Evolutionary conservation across 2,797 vertebrate genomes (phyloP).

Genomic region (Knipowitschia caucasica): DNA sequence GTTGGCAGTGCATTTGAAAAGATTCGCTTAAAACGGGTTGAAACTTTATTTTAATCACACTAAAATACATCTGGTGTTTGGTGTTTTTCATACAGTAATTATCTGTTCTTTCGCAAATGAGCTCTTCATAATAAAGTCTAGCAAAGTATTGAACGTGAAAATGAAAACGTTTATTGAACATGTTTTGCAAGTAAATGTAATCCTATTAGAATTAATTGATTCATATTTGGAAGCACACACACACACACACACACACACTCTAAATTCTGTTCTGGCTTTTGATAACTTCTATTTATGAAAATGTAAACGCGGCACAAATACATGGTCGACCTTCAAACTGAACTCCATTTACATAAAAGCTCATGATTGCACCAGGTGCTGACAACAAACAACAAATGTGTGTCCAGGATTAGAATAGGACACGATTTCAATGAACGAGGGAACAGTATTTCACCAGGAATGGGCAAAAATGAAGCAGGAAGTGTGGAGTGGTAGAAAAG

Average conservation of each 20-base stretch:
- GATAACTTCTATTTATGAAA: slow-evolving; percentile 3
- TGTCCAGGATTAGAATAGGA: slow-evolving; percentile 29
- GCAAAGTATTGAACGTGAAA: no score
- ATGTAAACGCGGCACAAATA: slow-evolving; percentile 32
- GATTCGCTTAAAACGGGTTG: no score
- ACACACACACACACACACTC: neutral
- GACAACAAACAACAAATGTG: slow-evolving; percentile 33
- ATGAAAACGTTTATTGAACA: no score
- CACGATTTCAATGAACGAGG: slow-evolving; percentile 16
- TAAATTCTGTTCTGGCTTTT: neutral
- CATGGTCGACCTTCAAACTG: slow-evolving; percentile 40
- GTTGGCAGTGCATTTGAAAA: no score
- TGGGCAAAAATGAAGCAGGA: neutral
- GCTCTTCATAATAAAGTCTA: no score
- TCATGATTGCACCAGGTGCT: slow-evolving; percentile 42
- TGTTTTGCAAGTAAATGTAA: neutral
- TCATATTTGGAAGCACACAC: neutral
- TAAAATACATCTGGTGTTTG: no score
- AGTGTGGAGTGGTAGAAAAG: neutral
- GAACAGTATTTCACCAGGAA: neutral
- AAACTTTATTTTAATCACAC: no score
- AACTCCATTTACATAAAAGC: slow-evolving; percentile 53
- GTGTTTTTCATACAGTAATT: no score
- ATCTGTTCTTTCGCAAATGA: neutral
- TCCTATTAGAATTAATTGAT: neutral